These are phyloP conservation scores for Megaceryle torquata DNA, from an alignment of 2,113 vertebrate genomes.

Conservation along the genomic window DNA sequence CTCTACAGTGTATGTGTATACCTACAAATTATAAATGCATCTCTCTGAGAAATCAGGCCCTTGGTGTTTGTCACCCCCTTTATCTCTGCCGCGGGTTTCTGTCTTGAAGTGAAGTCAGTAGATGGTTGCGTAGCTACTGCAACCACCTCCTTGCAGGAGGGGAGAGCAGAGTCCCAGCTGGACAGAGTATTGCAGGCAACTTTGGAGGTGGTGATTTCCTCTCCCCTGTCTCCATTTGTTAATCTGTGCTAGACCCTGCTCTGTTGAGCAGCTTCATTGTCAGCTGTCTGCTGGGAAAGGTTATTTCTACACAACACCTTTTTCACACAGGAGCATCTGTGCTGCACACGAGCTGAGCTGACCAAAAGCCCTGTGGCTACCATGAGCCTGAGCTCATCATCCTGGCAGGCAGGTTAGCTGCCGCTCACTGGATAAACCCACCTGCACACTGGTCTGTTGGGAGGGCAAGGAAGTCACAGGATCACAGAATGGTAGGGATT, in stretches of 20 bases:
- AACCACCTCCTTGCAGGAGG: neutral
- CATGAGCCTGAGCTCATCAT: neutral
- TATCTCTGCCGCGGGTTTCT: neutral
- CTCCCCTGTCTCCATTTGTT: neutral
- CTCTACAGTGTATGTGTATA: neutral
- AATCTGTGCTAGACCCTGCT: neutral
- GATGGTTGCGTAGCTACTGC: neutral
- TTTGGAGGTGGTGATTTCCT: neutral
- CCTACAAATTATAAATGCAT: conserved; percentile 1
- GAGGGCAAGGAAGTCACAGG: neutral
- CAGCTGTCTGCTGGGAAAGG: neutral
- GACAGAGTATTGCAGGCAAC: rapidly evolving
- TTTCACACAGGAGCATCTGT: neutral
- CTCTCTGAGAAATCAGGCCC: neutral
- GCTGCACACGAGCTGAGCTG: rapidly evolving
- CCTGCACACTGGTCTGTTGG: rapidly evolving
- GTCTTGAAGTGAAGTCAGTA: neutral
- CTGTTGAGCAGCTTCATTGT: neutral
- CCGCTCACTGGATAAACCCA: neutral
- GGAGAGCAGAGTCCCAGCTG: neutral
- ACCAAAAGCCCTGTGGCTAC: neutral
- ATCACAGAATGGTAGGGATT: neutral
- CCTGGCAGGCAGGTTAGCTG: neutral
- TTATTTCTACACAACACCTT: neutral
- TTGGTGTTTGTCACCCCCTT: neutral